Conservation (phyloP, 2,797 vertebrate genomes). For the Steatocranus sp. region DNA sequence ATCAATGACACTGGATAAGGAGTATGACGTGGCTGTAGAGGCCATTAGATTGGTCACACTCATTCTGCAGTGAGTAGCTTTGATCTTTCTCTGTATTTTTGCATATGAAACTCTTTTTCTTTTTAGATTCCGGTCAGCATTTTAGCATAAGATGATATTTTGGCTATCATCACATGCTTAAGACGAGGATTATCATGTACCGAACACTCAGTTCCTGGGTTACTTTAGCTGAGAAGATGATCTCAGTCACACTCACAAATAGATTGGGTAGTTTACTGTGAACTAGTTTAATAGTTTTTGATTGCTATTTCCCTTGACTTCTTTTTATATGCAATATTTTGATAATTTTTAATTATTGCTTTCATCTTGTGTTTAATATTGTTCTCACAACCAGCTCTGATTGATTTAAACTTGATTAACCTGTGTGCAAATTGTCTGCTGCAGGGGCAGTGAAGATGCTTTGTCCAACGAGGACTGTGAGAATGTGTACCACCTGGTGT, state of each 20-base stretch:
- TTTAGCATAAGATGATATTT: not conserved
- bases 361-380: not conserved
- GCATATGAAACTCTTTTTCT: not conserved
- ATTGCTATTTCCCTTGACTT: not conserved
- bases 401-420: not conserved
- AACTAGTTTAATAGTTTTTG: not conserved
- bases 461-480: constrained; percentile 97
- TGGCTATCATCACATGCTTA: not conserved
- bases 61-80: constrained; percentile 91
- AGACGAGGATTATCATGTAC: not conserved
- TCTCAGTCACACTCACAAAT: not conserved
- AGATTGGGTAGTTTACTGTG: not conserved
- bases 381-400: not conserved
- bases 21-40: constrained; percentile 98
- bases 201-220: not conserved
- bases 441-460: constrained; percentile 94
- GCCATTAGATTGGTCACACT: constrained; percentile 96
- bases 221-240: not conserved
- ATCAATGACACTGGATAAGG: constrained; percentile 98
- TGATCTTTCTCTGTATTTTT: not conserved
- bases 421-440: constrained; percentile 35
- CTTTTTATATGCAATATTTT: not conserved
- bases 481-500: constrained; percentile 96
- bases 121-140: not conserved
- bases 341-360: not conserved